A percentile compares a stretch with the other conserved stretches of the same genome.
These are phyloP conservation scores for Brachionus plicatilis DNA, from an alignment of 1,140 invertebrate species.

Conservation along the genomic window DNA sequence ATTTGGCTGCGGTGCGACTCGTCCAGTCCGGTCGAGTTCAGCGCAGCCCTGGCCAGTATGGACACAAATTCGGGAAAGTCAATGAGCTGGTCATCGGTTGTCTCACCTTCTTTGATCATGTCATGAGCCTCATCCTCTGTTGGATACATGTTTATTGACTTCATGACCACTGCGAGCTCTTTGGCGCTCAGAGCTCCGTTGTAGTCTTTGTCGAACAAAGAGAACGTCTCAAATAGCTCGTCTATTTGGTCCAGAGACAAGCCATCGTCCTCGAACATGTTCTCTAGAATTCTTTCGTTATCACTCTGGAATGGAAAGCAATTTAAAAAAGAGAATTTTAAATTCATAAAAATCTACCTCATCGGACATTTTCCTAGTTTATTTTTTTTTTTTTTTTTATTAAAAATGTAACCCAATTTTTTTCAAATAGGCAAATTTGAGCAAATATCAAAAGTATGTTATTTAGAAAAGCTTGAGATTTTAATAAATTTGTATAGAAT, in stretches of 20 bases:
- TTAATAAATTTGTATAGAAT: neutral
- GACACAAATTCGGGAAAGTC: constrained; percentile 40
- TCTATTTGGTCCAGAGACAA: constrained; percentile 17
- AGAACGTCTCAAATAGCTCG: constrained; percentile 19
- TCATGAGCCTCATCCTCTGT: neutral
- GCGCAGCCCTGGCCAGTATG: neutral
- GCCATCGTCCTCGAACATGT: neutral
- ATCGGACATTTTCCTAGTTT: neutral
- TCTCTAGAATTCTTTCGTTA: neutral
- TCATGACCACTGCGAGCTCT: neutral
- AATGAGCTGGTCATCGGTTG: neutral
- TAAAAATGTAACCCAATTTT: neutral
- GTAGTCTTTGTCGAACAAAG: constrained; percentile 20
- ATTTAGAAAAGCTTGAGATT: neutral
- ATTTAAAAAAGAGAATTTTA: neutral
- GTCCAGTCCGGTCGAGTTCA: neutral
- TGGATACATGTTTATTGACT: neutral
- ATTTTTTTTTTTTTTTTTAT: neutral
- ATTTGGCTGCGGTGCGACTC: neutral
- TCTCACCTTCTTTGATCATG: neutral
- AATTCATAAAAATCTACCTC: neutral
- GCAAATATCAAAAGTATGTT: neutral
- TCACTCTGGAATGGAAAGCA: neutral
- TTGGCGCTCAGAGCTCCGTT: neutral
- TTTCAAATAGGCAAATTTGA: neutral